These are phyloP conservation scores for Psephotus haematonotus DNA, from an alignment of 2,113 vertebrate species.

Conservation along the genomic window DNA sequence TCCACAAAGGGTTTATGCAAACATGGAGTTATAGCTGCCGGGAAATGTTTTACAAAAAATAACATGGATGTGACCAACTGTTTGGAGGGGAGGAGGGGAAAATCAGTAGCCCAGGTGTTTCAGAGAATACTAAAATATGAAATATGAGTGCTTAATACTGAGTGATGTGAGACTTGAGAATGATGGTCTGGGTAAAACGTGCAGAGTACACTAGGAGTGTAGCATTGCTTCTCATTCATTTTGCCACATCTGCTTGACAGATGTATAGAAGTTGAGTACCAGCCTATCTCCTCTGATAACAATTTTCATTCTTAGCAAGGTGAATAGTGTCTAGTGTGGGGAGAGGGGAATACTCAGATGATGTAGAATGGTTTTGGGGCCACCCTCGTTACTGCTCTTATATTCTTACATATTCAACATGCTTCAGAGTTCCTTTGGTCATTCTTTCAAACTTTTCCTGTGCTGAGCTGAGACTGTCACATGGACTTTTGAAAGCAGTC, in stretches of 20 bases:
- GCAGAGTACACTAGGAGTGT: not conserved
- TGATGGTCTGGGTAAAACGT: not conserved
- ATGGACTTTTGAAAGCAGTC: not conserved
- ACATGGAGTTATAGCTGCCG: not conserved
- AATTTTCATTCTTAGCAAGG: not conserved
- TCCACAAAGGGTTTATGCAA: not conserved
- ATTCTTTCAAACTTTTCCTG: not conserved
- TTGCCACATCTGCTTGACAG: not conserved
- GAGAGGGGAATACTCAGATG: not conserved
- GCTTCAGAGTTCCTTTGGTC: not conserved
- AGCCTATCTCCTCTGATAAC: not conserved
- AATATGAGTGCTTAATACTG: not conserved
- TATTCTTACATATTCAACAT: fast-evolving
- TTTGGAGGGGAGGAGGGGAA: fast-evolving
- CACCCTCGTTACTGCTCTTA: fast-evolving
- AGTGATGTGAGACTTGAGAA: not conserved
- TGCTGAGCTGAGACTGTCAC: not conserved
- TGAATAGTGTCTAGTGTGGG: not conserved
- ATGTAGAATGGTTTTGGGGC: not conserved
- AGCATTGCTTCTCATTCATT: not conserved
- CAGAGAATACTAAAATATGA: not conserved
- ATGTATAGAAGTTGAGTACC: not conserved
- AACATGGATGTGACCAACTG: not conserved
- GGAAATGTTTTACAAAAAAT: not conserved
- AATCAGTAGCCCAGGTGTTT: not conserved